phyloP scores from a whole-genome alignment of 2,797 vertebrate species.

The Mastacembelus armatus region DNA sequence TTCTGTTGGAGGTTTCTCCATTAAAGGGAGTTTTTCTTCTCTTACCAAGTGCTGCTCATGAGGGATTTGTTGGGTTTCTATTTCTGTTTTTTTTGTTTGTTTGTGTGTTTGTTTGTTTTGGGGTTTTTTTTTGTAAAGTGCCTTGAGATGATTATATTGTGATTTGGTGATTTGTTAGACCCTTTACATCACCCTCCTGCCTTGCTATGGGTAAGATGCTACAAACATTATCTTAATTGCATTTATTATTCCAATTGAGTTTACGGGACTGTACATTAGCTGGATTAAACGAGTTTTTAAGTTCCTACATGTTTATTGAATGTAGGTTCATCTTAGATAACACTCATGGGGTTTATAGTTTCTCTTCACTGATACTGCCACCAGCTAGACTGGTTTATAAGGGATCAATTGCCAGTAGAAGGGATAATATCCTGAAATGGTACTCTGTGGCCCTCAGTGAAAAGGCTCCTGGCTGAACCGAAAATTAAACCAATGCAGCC shows the following conservation, averaged over 20 bases:
- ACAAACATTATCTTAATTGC: slow-evolving; percentile 15
- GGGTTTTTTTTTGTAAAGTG: too few relatives aligned
- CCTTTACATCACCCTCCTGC: too few relatives aligned
- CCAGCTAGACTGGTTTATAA: slow-evolving; percentile 35
- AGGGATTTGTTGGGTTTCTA: too few relatives aligned
- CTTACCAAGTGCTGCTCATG: too few relatives aligned
- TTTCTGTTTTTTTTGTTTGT: too few relatives aligned
- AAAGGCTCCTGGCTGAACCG: slow-evolving; percentile 49
- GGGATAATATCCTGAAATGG: slow-evolving; percentile 51
- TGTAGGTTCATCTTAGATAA: slow-evolving; percentile 25
- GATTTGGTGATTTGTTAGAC: too few relatives aligned
- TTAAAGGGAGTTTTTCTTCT: too few relatives aligned
- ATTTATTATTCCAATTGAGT: too few relatives aligned
- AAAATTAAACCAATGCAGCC: slow-evolving; percentile 65
- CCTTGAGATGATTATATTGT: too few relatives aligned
- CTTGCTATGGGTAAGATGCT: neutral
- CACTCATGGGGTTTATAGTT: neutral
- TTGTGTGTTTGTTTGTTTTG: too few relatives aligned
- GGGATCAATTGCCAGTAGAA: slow-evolving; percentile 36
- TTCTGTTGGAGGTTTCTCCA: too few relatives aligned
- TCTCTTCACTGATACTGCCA: slow-evolving; percentile 1
- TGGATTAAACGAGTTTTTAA: neutral
- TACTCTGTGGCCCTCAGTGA: slow-evolving; percentile 6
- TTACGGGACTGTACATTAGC: too few relatives aligned
- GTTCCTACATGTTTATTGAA: slow-evolving; percentile 13